Percentiles rank a stretch among this genome's conserved stretches.
Conservation (phyloP, 1,140 invertebrate species). For the Eurosta solidaginis region DNA sequence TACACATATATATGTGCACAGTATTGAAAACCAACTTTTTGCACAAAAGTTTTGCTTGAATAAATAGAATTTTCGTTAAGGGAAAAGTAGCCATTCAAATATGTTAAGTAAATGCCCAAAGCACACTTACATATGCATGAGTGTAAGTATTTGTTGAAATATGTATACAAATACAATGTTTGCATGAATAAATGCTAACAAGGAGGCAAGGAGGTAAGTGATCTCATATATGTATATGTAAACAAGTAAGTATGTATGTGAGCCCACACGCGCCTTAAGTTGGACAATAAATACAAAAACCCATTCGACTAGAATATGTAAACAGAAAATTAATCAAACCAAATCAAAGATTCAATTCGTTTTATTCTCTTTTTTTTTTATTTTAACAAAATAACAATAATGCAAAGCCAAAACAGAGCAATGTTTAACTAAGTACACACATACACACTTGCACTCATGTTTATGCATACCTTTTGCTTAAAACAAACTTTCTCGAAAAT, state of each 20-base stretch:
- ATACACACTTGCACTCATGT: background rate
- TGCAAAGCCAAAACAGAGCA: background rate
- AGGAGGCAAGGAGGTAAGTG: too few species aligned
- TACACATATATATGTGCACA: background rate
- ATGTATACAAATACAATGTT: background rate
- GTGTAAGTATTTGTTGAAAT: background rate
- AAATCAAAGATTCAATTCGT: constrained; percentile 35
- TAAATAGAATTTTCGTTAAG: constrained; percentile 21
- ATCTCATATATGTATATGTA: background rate
- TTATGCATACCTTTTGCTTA: background rate
- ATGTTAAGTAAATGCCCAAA: background rate
- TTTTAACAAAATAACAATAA: background rate
- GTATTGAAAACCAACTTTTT: background rate
- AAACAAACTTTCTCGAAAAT: background rate
- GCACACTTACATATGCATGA: background rate
- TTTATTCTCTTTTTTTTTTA: background rate
- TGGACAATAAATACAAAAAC: constrained; percentile 16
- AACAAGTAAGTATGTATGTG: background rate
- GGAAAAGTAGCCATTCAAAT: constrained; percentile 18
- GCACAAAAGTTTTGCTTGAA: constrained; percentile 19
- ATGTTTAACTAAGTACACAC: background rate
- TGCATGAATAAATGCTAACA: too few species aligned
- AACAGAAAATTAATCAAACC: constrained; percentile 35
- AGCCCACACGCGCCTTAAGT: background rate
- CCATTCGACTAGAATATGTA: constrained; percentile 27